Evolutionary conservation across 2,888 invertebrate species (phyloP).

Genomic region (Rhagonycha fulva): DNA sequence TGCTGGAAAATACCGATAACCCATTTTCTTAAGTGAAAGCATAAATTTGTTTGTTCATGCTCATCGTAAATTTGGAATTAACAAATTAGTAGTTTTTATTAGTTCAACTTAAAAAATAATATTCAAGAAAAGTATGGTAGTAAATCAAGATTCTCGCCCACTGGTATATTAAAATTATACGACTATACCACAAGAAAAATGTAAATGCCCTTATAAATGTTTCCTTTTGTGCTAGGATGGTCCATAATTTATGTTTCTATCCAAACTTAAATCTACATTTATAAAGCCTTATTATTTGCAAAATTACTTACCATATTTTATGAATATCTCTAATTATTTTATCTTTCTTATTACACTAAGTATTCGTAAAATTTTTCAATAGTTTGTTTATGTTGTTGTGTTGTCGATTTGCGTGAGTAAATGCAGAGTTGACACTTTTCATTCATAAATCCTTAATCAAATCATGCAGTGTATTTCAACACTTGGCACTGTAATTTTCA

Average conservation of each 20-base stretch:
- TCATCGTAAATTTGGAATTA: conserved; percentile 24
- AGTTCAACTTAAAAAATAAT: conserved; percentile 5
- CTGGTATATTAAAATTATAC: conserved; percentile 42
- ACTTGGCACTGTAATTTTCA: not conserved
- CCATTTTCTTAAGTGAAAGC: conserved; percentile 29
- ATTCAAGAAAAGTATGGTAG: conserved; percentile 17
- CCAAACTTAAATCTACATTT: conserved; percentile 20
- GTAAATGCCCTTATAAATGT: conserved; percentile 45
- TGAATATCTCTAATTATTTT: conserved; percentile 14
- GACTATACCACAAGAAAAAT: conserved; percentile 39
- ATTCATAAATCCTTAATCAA: not conserved
- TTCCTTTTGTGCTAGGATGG: conserved; percentile 41
- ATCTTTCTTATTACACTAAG: not conserved
- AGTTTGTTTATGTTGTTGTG: not conserved
- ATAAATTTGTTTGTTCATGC: conserved; percentile 29
- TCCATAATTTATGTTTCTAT: conserved; percentile 41
- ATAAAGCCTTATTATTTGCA: conserved; percentile 23
- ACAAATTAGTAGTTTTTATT: conserved; percentile 13
- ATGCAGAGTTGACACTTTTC: not conserved
- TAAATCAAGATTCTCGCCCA: conserved; percentile 37
- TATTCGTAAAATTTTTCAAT: not conserved
- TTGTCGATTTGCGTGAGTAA: not conserved
- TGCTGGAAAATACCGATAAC: conserved; percentile 31
- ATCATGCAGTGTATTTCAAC: not conserved
- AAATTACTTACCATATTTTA: conserved; percentile 18